Evolutionary conservation across 2,113 vertebrate genomes (phyloP), one percentile per base, ranked within the genome.

Genomic region (Nothobranchius kuhntae): DNA sequence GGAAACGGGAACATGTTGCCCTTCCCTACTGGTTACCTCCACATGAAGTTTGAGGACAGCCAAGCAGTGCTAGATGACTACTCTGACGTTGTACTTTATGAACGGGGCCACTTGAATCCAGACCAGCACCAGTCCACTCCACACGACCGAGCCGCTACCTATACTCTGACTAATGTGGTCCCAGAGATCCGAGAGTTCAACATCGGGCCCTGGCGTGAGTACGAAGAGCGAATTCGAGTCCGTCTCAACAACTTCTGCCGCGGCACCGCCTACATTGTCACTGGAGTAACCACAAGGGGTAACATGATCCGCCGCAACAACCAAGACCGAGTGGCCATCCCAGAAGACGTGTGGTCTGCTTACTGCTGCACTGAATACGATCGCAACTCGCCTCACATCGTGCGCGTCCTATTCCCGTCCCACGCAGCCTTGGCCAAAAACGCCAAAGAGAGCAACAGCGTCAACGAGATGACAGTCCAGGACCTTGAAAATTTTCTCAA

Each of bases 281-380:
- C 91, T 0, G 87, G 91, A 0, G 87, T 91, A 56, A 92, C 90
- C 67, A 91, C 87, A 58, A 89, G 84, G 2, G 90, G 92, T 7
- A 89, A 92, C 83, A 91, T 44, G 82, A 91, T 91, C 71, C 87
- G 87, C 1, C 82, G 88, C 3, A 89, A 93, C 65, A 91, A 91
- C 84, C 84, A 89, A 65, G 84, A 90, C 82, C 86, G 88, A 0
- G 87, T 92, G 61, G 87, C 86, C 53, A 86, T 93, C 65, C 92
- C 91, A 0, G 90, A 93, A 59, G 87, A 89, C 1, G 48, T 91
- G 64, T 92, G 89, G 91, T 90, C 90, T 0, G 89, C 92, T 0
- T 92, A 92, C 80, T 93, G 91, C 86, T 92, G 91, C 86, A 89
- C 85, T 0, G 88, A 91, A 3, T 92, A 88, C 2, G 91, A 92